A percentile compares a stretch with the other conserved stretches of the same genome.
These are phyloP conservation scores for Macquaria australasica DNA, from an alignment of 2,113 vertebrate genomes.

Conservation along the genomic window DNA sequence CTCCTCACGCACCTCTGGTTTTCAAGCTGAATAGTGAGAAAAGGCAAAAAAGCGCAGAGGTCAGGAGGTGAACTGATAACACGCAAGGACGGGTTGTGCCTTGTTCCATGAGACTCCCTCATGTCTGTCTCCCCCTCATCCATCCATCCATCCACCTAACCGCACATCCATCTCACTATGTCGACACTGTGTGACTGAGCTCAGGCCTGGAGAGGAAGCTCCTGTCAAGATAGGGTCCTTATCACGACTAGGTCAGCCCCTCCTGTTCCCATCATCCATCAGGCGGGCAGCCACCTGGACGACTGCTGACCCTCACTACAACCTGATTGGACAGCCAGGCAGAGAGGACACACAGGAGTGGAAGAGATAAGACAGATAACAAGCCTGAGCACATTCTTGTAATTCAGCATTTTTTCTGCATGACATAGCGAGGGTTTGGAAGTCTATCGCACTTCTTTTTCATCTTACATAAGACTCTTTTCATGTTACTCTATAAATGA, in stretches of 20 bases:
- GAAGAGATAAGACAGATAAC: slow-evolving; percentile 64
- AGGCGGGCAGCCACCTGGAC: slow-evolving; percentile 76
- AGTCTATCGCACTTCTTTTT: not conserved
- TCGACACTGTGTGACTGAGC: slow-evolving; percentile 74
- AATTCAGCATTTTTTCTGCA: slow-evolving; percentile 27
- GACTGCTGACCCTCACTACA: slow-evolving; percentile 73
- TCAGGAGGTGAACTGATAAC: slow-evolving; percentile 77
- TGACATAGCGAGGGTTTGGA: not conserved
- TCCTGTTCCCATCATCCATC: slow-evolving; percentile 80
- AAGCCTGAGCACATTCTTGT: slow-evolving; percentile 51
- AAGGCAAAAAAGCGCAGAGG: slow-evolving; percentile 42
- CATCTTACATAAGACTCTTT: not conserved
- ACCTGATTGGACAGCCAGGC: slow-evolving; percentile 53
- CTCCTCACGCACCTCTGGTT: not conserved
- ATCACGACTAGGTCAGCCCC: slow-evolving; percentile 70
- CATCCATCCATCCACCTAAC: slow-evolving; percentile 63
- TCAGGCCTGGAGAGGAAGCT: slow-evolving; percentile 78
- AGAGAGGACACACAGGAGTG: slow-evolving; percentile 49
- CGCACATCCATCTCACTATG: slow-evolving; percentile 76
- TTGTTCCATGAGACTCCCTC: slow-evolving; percentile 69
- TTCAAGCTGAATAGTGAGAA: slow-evolving; percentile 27
- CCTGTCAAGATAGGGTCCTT: slow-evolving; percentile 82
- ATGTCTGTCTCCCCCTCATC: slow-evolving; percentile 63
- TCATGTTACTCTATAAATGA: not conserved
- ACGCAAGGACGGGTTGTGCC: slow-evolving; percentile 68